phyloP scores from a whole-genome alignment of 2,797 vertebrate species.

The Syncerus caffer region DNA sequence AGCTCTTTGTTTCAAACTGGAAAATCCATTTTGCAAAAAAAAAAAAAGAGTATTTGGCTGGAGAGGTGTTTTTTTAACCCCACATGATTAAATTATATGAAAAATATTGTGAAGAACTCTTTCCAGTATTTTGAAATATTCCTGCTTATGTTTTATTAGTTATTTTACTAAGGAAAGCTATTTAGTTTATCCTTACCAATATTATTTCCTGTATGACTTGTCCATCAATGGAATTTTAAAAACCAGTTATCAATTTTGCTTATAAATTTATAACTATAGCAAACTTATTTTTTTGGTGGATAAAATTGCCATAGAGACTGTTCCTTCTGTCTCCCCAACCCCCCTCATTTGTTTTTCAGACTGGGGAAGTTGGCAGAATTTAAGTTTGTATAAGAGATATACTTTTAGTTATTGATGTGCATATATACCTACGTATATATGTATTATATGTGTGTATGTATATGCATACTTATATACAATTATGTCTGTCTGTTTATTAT shows the following conservation, averaged over 20 bases:
- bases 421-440: background rate
- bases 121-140: slow-evolving; percentile 66
- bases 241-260: background rate
- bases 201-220: slow-evolving; percentile 48
- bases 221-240: slow-evolving; percentile 31
- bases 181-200: background rate
- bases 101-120: slow-evolving; percentile 56
- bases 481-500: background rate
- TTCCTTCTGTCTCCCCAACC: background rate
- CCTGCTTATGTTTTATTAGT: slow-evolving; percentile 42
- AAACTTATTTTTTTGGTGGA: background rate
- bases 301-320: background rate
- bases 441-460: background rate
- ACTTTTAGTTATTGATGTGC: background rate
- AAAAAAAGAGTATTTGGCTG: slow-evolving; percentile 18
- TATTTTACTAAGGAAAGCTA: background rate
- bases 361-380: background rate
- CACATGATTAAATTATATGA: slow-evolving; percentile 39
- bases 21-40: slow-evolving; percentile 48
- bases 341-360: background rate
- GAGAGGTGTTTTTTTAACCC: background rate
- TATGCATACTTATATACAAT: too few species aligned
- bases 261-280: background rate
- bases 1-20: slow-evolving; percentile 52
- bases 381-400: background rate